A percentile compares a stretch with the other conserved stretches of the same genome.
phyloP scores from a whole-genome alignment of 30 jellyfish, hydroid and myxozoan genomes.

The Haliclystus octoradiatus region DNA sequence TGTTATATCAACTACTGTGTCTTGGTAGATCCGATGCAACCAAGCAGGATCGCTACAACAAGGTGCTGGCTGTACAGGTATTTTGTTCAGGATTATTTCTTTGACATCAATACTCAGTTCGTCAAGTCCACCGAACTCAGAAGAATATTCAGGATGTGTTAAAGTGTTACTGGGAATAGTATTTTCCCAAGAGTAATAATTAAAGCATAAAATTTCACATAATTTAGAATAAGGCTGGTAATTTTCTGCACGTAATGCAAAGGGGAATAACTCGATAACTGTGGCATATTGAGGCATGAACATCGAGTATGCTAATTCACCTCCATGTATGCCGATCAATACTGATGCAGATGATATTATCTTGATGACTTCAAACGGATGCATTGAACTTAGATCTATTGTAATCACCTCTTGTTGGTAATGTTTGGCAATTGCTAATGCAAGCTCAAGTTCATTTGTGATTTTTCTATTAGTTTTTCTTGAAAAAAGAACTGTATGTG shows the following conservation, averaged over 20 bases:
- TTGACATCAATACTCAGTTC: slow-evolving; percentile 35
- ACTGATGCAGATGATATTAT: slow-evolving; percentile 31
- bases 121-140: slow-evolving; percentile 57
- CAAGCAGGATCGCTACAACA: slow-evolving; percentile 85
- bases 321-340: slow-evolving; percentile 94
- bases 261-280: slow-evolving; percentile 77
- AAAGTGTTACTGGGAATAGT: not conserved
- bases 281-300: slow-evolving; percentile 48
- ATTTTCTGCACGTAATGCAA: slow-evolving; percentile 60
- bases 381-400: slow-evolving; percentile 21
- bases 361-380: slow-evolving; percentile 27
- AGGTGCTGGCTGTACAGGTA: slow-evolving; percentile 41
- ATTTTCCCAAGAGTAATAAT: slow-evolving; percentile 64
- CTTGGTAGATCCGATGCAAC: slow-evolving; percentile 83
- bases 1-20: slow-evolving; percentile 63
- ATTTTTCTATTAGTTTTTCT: slow-evolving; percentile 49
- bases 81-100: slow-evolving; percentile 13
- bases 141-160: slow-evolving; percentile 48
- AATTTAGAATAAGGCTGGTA: slow-evolving; percentile 78
- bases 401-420: slow-evolving; percentile 35
- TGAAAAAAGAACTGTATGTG: slow-evolving; percentile 43
- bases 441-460: slow-evolving; percentile 51
- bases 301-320: slow-evolving; percentile 45
- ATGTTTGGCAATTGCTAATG: slow-evolving; percentile 37
- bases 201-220: slow-evolving; percentile 26